Percentiles rank a stretch among this genome's conserved stretches.
Evolutionary conservation across 2,888 invertebrate genomes (phyloP).

Genomic region (Gnatocerus cornutus): DNA sequence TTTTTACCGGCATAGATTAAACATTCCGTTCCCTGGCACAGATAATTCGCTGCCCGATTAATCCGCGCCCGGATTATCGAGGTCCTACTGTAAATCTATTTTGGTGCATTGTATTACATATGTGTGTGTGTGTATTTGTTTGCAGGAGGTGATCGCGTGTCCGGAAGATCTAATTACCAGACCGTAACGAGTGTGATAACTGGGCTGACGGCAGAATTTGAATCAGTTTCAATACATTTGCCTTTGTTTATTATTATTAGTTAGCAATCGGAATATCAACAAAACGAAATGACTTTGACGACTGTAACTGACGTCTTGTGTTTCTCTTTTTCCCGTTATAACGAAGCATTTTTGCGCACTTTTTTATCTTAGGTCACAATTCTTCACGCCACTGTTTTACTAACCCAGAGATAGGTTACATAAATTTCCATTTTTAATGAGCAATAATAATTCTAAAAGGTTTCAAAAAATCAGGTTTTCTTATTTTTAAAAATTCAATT

Average conservation of each 20-base stretch:
- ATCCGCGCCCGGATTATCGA: no score
- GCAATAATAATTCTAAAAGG: not conserved
- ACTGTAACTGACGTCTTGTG: conserved; percentile 18
- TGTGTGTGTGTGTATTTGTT: no score
- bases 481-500: no score
- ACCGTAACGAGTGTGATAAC: conserved; percentile 7
- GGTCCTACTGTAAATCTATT: no score
- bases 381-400: no score
- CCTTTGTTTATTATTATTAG: conserved; percentile 21
- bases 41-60: no score
- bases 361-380: not conserved
- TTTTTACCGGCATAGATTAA: no score
- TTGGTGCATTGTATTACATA: no score
- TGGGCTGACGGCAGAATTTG: conserved; percentile 5
- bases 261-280: conserved; percentile 6
- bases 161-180: conserved; percentile 16
- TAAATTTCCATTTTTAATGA: no score
- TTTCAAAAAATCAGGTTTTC: not conserved
- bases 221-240: conserved; percentile 10
- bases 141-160: conserved; percentile 33
- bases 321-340: not conserved
- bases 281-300: conserved; percentile 6
- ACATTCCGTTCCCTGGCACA: no score
- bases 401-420: no score
- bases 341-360: conserved; percentile 2